phyloP scores from a whole-genome alignment of 2,888 invertebrate species.

The Invenusta paracnida region DNA sequence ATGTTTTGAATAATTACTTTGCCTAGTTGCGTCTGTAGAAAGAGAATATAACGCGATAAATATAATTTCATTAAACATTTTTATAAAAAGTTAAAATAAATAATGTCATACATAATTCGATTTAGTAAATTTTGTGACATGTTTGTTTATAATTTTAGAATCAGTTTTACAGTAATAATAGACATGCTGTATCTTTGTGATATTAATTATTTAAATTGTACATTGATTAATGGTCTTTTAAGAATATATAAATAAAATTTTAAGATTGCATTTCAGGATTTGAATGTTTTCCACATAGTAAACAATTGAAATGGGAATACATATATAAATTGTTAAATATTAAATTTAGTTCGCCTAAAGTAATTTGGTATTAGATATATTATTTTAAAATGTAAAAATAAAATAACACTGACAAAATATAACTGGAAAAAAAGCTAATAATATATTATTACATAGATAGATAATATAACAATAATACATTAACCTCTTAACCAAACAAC shows the following conservation, averaged over 20 bases:
- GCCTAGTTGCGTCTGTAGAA: too few species aligned
- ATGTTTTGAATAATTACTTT: too few species aligned
- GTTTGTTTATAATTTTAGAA: background rate
- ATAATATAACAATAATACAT: background rate
- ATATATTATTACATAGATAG: background rate
- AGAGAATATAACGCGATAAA: too few species aligned
- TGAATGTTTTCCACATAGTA: background rate
- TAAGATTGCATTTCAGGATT: background rate
- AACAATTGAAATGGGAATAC: too few species aligned
- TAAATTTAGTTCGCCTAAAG: background rate
- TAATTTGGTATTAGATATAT: background rate
- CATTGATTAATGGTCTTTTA: background rate
- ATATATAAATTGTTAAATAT: background rate
- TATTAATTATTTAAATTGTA: background rate
- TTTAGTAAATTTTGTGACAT: background rate
- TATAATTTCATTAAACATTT: background rate
- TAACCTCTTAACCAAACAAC: background rate
- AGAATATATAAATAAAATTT: background rate
- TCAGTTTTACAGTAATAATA: background rate
- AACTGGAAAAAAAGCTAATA: background rate
- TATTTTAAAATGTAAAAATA: background rate
- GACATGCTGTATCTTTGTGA: background rate
- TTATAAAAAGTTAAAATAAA: background rate
- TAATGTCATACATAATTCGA: background rate
- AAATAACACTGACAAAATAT: background rate